Evolutionary conservation across 2,797 vertebrate species (phyloP).

Genomic region (Galaxias olidus): DNA sequence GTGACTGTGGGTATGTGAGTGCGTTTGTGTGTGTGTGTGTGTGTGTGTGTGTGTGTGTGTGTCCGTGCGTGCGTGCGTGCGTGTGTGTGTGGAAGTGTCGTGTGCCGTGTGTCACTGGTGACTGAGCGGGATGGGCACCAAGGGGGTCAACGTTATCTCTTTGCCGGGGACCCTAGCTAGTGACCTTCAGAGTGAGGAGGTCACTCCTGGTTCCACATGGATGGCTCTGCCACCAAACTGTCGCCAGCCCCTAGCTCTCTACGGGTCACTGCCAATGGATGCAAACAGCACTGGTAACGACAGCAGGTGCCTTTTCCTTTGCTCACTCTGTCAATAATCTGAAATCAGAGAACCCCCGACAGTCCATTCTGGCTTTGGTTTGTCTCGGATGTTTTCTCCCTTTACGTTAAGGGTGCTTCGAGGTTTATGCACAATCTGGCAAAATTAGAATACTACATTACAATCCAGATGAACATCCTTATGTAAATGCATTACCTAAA

Average conservation of each 20-base stretch:
- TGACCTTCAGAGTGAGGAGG: constrained; percentile 4
- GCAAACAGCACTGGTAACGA: constrained; percentile 36
- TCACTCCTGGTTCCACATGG: constrained; percentile 40
- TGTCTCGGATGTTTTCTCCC: too few relatives aligned
- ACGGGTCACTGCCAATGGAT: constrained; percentile 34
- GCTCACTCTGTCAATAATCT: background rate
- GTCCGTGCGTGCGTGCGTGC: background rate
- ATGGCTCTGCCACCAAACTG: constrained; percentile 27
- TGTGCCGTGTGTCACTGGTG: constrained; percentile 5
- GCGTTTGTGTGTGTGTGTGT: constrained; percentile 14
- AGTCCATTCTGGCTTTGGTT: too few relatives aligned
- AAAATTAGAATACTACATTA: too few relatives aligned
- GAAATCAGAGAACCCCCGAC: too few relatives aligned
- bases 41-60: constrained; percentile 15
- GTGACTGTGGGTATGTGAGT: constrained; percentile 6
- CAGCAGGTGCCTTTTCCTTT: constrained; percentile 9
- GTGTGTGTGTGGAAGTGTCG: background rate
- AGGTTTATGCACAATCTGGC: too few relatives aligned
- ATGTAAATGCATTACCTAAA: too few relatives aligned
- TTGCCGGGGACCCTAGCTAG: constrained; percentile 13
- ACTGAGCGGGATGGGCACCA: constrained; percentile 6
- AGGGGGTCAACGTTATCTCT: background rate
- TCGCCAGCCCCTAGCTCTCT: constrained; percentile 3
- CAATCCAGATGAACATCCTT: too few relatives aligned
- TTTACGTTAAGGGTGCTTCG: too few relatives aligned